Base-by-base conservation (phyloP, 30 jellyfish, hydroid and myxozoan genomes). In the Aurelia sp. region DNA sequence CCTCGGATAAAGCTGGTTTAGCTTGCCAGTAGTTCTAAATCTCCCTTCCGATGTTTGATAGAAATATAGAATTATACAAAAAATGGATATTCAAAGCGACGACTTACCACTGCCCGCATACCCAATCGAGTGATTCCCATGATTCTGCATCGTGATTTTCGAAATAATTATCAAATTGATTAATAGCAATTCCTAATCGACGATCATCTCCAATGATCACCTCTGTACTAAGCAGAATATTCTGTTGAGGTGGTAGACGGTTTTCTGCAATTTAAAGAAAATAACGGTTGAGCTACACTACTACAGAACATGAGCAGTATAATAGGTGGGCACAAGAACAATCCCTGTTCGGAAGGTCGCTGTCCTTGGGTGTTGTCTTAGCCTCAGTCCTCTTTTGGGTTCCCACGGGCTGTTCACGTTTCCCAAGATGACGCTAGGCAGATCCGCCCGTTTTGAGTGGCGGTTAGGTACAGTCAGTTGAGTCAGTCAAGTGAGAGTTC, bases 91-190 rank as follows among this genome's bases (percentile, higher is more conserved):
- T 17, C 8, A 4, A 40, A 40, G 11, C 0, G 55, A n/a, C 27
- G 13, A 60, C 96, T 71, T 64, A 94, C 99, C 99, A 94, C 47
- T 68, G 21, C 30, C 74, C 89, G 60, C 97, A 86, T 13, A 94
- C 93, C 99, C 99, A 94, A 18, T 85, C 96, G 20, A 89, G 66
- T 8, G 69, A 78, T 6, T 82, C 92, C 99, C 99, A 94, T 4
- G 92, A 77, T 33, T 71, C 65, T 4, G 74, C 51, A 13, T 71
- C 84, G 1, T 66, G 47, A 20, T 62, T 76, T 33, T 75, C 92
- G 21, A 65, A 62, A 60, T 60, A n/a, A 18, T 44, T 73, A 86
- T 92, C 98, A 88, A 92, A 92, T 47, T 62, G 60, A n/a, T 70
- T 66, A 0, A 92, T 92, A n/a, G 88, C 79, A 58, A 13, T 44